Percentiles rank a stretch among this genome's conserved stretches.
Evolutionary conservation across 2,113 vertebrate genomes (phyloP).

Genomic region (Barbus barbus): DNA sequence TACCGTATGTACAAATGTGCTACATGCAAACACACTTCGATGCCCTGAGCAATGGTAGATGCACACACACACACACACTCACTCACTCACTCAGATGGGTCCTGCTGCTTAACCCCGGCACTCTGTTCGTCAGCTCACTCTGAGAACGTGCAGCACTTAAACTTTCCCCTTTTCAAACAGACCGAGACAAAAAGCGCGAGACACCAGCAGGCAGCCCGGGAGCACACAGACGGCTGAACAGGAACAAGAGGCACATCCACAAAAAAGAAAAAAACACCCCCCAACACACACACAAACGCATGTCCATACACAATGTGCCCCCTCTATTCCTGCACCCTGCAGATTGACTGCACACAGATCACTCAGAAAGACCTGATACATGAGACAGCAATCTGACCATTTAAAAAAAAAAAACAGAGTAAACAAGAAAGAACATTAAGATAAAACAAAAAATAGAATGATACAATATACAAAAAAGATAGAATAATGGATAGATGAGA

Average conservation of each 20-base stretch:
- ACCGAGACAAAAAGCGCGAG: conserved; percentile 72
- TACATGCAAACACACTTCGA: conserved; percentile 52
- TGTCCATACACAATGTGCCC: conserved; percentile 68
- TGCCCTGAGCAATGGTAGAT: conserved; percentile 3
- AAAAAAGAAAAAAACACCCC: conserved; percentile 58
- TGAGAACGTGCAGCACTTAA: conserved; percentile 76
- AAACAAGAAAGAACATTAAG: conserved; percentile 34
- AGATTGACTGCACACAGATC: conserved; percentile 57
- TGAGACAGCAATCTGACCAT: conserved; percentile 73
- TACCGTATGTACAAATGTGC: conserved; percentile 9
- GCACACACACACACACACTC: no score
- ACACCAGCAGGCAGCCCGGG: conserved; percentile 71
- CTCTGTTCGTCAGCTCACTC: conserved; percentile 62
- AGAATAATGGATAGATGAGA: background rate
- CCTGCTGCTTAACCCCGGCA: conserved; percentile 69
- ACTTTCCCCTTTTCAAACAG: conserved; percentile 80
- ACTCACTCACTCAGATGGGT: conserved; percentile 28
- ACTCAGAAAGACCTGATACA: conserved; percentile 94
- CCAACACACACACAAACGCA: conserved; percentile 44
- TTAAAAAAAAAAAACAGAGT: conserved; percentile 62
- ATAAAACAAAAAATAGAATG: background rate
- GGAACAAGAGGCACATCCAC: conserved; percentile 66
- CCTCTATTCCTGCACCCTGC: conserved; percentile 62
- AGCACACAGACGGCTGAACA: conserved; percentile 65
- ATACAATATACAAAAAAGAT: no score